Evolutionary conservation across 2,797 vertebrate species (phyloP).

Genomic region (Leuciscus waleckii): DNA sequence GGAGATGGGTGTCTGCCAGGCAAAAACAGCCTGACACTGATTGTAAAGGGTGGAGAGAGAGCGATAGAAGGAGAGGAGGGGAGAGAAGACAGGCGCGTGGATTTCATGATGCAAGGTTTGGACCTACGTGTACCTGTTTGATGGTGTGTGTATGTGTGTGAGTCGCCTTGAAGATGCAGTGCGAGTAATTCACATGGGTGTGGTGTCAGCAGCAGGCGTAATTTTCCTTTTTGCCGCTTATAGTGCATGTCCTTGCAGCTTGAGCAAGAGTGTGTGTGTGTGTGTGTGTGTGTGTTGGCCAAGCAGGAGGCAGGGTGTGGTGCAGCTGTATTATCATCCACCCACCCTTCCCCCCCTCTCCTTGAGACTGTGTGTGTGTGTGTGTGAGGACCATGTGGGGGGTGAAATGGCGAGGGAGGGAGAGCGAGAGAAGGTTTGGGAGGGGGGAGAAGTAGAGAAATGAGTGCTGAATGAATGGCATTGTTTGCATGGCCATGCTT

Average conservation of each 20-base stretch:
- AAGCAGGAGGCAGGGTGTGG: constrained; percentile 76
- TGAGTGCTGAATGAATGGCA: constrained; percentile 85
- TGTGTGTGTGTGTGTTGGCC: constrained; percentile 69
- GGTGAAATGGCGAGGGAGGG: constrained; percentile 72
- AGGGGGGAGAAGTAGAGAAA: constrained; percentile 70
- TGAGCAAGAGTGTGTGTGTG: constrained; percentile 63
- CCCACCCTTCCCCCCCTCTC: constrained; percentile 77
- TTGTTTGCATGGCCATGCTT: constrained; percentile 81
- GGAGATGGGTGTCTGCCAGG: constrained; percentile 81
- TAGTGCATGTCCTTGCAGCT: constrained; percentile 68
- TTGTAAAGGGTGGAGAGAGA: constrained; percentile 72
- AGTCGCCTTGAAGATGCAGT: constrained; percentile 62
- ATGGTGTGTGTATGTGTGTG: constrained; percentile 52
- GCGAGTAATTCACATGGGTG: constrained; percentile 69
- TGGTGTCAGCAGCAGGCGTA: constrained; percentile 64
- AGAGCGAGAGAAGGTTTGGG: constrained; percentile 59
- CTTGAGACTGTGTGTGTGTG: constrained; percentile 69
- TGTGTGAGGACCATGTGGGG: constrained; percentile 67
- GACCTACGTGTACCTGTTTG: constrained; percentile 72
- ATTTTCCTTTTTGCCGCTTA: constrained; percentile 60
- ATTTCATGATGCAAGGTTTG: constrained; percentile 87
- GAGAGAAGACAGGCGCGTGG: constrained; percentile 79
- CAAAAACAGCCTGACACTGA: constrained; percentile 80
- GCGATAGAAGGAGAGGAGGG: constrained; percentile 68
- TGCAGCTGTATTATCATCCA: constrained; percentile 83